Conservation (phyloP, 2,888 invertebrate genomes). For the Xanthia togata region DNA sequence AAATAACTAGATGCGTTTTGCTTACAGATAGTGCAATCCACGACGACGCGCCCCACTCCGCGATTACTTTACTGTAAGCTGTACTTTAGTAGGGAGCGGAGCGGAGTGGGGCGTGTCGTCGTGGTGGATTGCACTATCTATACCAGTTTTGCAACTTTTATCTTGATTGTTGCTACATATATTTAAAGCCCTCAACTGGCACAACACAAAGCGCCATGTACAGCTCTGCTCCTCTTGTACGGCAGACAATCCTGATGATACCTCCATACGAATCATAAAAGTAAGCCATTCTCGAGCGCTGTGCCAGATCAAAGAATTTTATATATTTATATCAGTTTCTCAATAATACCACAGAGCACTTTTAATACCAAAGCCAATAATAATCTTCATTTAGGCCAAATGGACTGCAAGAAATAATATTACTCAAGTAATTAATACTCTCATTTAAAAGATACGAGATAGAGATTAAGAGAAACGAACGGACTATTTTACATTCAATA, state of each 20-base stretch:
- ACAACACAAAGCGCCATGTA: conserved; percentile 26
- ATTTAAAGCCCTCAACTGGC: conserved; percentile 30
- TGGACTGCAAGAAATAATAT: neutral
- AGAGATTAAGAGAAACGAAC: no score
- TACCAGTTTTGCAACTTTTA: conserved; percentile 29
- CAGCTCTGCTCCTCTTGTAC: conserved; percentile 29
- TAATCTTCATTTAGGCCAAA: conserved; percentile 16
- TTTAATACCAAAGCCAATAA: conserved; percentile 21
- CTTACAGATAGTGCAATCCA: no score
- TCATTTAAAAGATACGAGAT: no score
- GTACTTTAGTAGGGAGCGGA: no score
- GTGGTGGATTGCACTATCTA: no score
- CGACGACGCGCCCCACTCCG: no score
- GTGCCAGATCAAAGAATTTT: conserved; percentile 47
- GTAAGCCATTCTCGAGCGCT: conserved; percentile 29
- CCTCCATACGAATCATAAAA: conserved; percentile 48
- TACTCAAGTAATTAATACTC: neutral
- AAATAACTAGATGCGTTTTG: conserved; percentile 3
- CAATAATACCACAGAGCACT: conserved; percentile 10
- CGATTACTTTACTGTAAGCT: no score
- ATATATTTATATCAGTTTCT: conserved; percentile 43
- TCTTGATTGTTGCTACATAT: conserved; percentile 33
- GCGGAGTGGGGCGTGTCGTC: no score
- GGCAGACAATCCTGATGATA: conserved; percentile 41
- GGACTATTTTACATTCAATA: neutral